Conservation (phyloP, 2,113 vertebrate genomes). For the Stercorarius parasiticus region DNA sequence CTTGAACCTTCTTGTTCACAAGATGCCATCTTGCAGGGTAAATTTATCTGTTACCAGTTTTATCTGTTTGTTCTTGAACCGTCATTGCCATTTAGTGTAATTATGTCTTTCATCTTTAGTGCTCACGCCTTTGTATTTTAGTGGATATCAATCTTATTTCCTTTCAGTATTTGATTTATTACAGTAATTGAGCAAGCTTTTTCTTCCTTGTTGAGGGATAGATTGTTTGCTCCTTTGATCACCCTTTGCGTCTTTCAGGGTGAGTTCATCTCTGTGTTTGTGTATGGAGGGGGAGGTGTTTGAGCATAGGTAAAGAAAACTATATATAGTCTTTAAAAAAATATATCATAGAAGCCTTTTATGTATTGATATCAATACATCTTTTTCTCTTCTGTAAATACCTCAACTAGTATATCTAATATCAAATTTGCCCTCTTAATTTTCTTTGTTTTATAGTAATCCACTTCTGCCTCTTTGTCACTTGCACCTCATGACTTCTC, state of each 20-base stretch:
- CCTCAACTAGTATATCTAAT: background rate
- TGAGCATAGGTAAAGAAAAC: background rate
- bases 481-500: background rate
- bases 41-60: background rate
- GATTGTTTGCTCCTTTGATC: background rate
- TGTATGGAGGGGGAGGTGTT: background rate
- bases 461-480: background rate
- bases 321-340: accelerated
- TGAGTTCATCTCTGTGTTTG: background rate
- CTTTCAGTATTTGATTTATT: background rate
- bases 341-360: background rate
- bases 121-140: background rate
- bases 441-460: background rate
- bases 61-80: background rate
- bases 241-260: background rate
- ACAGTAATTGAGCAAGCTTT: background rate
- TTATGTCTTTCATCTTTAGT: background rate
- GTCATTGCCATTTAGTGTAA: background rate
- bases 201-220: background rate
- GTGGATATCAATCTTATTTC: background rate
- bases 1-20: background rate
- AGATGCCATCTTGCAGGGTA: background rate
- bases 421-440: background rate
- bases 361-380: background rate
- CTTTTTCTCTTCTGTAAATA: background rate